Conservation (phyloP, 1,140 invertebrate genomes). For the Ruditapes philippinarum region DNA sequence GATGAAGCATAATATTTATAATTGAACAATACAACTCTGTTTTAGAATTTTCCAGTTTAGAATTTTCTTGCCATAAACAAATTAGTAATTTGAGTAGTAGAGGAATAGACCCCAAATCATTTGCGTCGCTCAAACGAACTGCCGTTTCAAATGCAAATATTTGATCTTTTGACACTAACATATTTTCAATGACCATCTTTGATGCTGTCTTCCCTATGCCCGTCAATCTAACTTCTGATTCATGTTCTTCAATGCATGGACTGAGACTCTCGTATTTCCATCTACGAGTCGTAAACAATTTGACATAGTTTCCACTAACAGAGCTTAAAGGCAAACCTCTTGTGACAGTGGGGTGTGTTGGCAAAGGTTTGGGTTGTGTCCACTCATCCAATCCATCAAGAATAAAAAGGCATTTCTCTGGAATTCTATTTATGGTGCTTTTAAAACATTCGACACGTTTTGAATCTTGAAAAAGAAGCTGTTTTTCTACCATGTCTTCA, state of each 20-base stretch:
- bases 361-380: not conserved
- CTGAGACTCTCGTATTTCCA: not conserved
- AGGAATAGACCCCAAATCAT: not conserved
- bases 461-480: not conserved
- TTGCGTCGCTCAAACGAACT: not conserved
- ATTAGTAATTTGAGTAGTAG: not conserved
- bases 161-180: not conserved
- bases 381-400: constrained; percentile 11
- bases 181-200: not conserved
- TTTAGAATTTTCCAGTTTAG: not conserved
- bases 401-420: not conserved
- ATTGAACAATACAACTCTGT: not conserved
- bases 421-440: not conserved
- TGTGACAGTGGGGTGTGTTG: not conserved
- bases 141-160: not conserved
- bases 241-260: not conserved
- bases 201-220: not conserved
- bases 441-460: not conserved
- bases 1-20: not conserved
- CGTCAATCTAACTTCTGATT: not conserved
- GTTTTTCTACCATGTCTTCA: not conserved
- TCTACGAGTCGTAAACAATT: not conserved
- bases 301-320: not conserved
- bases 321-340: not conserved
- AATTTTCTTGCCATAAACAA: not conserved